Evolutionary conservation across 2,888 invertebrate species (phyloP).

Genomic region (Epicampocera succincta): DNA sequence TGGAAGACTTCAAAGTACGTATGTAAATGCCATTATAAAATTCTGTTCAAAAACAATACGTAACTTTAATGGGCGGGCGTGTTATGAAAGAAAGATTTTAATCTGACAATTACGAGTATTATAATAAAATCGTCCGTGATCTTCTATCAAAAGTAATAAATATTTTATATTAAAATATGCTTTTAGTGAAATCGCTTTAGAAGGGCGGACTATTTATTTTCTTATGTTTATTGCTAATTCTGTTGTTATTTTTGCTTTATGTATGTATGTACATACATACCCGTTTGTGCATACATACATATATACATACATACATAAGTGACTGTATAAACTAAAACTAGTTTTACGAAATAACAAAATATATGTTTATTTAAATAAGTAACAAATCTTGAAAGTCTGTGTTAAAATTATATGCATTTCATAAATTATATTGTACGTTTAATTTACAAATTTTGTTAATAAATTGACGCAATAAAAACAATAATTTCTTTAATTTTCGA

Average conservation of each 20-base stretch:
- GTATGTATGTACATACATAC: too few relatives aligned
- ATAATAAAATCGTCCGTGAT: background rate
- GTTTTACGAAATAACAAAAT: conserved; percentile 34
- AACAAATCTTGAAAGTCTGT: background rate
- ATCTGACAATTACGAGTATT: too few relatives aligned
- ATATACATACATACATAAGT: too few relatives aligned
- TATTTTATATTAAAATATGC: background rate
- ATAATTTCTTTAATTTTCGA: conserved; percentile 43
- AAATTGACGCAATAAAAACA: conserved; percentile 63
- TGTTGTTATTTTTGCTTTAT: background rate
- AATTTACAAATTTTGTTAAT: conserved; percentile 60
- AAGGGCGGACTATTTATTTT: conserved; percentile 22
- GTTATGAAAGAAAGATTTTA: too few relatives aligned
- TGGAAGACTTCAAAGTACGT: conserved; percentile 10
- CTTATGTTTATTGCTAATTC: background rate
- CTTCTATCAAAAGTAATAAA: conserved; percentile 13
- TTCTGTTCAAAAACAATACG: background rate
- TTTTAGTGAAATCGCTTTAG: conserved; percentile 9
- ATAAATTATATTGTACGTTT: conserved; percentile 48
- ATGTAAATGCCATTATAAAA: conserved; percentile 27
- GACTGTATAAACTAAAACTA: conserved; percentile 55
- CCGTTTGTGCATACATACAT: too few relatives aligned
- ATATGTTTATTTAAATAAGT: background rate
- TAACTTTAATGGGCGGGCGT: too few relatives aligned
- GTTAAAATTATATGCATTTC: conserved; percentile 31